phyloP scores from a whole-genome alignment of 37 sponge, comb jelly and placozoan genomes.

The Beroe ovata region DNA sequence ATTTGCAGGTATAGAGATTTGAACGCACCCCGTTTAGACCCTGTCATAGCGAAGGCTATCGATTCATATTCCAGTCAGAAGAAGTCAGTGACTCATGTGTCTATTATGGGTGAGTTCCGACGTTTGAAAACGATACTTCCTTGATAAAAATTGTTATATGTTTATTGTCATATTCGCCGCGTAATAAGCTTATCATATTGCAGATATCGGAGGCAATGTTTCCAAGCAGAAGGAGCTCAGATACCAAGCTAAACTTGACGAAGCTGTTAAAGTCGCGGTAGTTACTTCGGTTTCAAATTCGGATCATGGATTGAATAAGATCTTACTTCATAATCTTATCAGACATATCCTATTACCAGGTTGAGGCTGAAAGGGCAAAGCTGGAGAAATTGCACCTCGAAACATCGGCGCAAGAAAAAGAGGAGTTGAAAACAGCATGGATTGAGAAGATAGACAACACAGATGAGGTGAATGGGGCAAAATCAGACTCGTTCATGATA shows the following conservation, averaged over 20 bases:
- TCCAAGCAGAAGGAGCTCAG: neutral
- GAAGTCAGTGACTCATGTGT: conserved; percentile 30
- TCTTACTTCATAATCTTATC: too few relatives aligned
- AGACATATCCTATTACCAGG: too few relatives aligned
- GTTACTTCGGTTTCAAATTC: neutral
- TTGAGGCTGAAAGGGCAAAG: conserved; percentile 2
- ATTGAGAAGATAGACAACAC: conserved; percentile 66
- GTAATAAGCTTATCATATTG: too few relatives aligned
- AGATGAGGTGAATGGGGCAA: conserved; percentile 22
- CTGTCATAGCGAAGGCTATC: conserved; percentile 23
- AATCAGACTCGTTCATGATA: too few relatives aligned
- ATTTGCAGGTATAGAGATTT: conserved; percentile 20
- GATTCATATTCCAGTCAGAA: conserved; percentile 17
- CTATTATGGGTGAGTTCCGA: conserved; percentile 27
- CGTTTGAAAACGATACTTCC: too few relatives aligned
- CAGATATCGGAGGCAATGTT: conserved; percentile 37
- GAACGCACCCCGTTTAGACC: conserved; percentile 34
- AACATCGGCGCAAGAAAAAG: conserved; percentile 10
- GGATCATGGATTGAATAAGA: too few relatives aligned
- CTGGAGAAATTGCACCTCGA: neutral
- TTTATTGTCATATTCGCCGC: too few relatives aligned
- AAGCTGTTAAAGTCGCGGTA: conserved; percentile 10
- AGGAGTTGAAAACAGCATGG: conserved; percentile 41
- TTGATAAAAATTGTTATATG: too few relatives aligned
- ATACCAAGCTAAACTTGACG: neutral